A percentile compares a stretch with the other conserved stretches of the same genome.
Evolutionary conservation across 2,797 vertebrate genomes (phyloP).

Genomic region (Pristis pectinata): DNA sequence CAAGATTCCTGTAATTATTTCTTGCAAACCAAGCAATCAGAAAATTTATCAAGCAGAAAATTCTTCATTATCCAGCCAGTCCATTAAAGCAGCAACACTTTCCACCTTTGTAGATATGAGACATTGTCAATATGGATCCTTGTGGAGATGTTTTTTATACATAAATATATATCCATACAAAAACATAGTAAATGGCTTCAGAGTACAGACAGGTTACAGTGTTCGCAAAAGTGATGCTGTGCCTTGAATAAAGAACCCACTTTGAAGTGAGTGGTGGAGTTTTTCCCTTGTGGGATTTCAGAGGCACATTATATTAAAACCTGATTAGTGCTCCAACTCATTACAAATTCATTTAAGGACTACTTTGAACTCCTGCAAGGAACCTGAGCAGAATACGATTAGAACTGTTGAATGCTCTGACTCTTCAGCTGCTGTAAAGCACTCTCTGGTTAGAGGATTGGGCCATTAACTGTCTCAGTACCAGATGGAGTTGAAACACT

Average conservation of each 20-base stretch:
- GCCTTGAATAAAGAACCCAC: constrained; percentile 49
- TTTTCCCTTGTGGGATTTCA: constrained; percentile 56
- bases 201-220: constrained; percentile 35
- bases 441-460: background rate
- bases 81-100: background rate
- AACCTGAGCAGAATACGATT: constrained; percentile 53
- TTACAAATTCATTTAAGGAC: constrained; percentile 56
- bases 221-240: constrained; percentile 46
- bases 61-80: constrained; percentile 26
- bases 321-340: constrained; percentile 58
- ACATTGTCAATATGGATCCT: background rate
- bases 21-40: background rate
- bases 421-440: background rate
- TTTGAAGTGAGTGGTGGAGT: constrained; percentile 58
- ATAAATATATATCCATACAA: constrained; percentile 37
- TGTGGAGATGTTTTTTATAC: background rate
- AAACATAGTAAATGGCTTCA: constrained; percentile 40
- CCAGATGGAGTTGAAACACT: background rate
- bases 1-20: background rate
- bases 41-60: constrained; percentile 9
- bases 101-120: background rate
- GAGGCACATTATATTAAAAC: constrained; percentile 51
- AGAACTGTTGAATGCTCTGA: constrained; percentile 26
- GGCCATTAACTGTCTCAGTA: background rate
- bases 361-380: constrained; percentile 57